Percentiles rank a stretch among this genome's conserved stretches.
phyloP scores from a whole-genome alignment of 2,888 invertebrate genomes.

The Coelinius sp. region DNA sequence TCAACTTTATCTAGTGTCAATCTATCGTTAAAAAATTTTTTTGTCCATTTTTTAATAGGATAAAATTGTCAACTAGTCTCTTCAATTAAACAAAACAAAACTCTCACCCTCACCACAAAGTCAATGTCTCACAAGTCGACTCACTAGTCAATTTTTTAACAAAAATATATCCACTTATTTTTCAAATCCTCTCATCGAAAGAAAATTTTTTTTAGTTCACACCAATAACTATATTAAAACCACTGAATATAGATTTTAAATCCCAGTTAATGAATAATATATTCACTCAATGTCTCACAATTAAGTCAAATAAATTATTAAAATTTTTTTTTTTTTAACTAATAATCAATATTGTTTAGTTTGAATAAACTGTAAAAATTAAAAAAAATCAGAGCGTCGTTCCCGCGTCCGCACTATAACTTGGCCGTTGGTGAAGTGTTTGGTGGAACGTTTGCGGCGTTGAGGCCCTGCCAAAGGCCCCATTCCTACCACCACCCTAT shows the following conservation, averaged over 20 bases:
- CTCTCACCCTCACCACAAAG: not conserved
- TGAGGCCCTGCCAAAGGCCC: slow-evolving; percentile 32
- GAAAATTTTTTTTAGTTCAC: not conserved
- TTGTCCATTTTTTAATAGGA: not conserved
- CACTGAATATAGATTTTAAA: not conserved
- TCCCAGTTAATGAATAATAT: not conserved
- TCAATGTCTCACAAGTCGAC: not conserved
- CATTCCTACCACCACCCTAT: slow-evolving; percentile 45
- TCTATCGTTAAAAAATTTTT: not conserved
- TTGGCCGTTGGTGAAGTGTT: slow-evolving; percentile 57
- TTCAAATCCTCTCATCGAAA: not conserved
- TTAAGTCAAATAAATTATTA: not conserved
- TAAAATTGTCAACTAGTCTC: not conserved
- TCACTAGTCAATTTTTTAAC: not conserved
- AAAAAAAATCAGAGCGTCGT: not conserved
- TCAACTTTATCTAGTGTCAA: not conserved
- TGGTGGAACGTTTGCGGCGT: slow-evolving; percentile 26
- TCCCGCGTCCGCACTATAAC: slow-evolving; percentile 49
- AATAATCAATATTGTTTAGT: not conserved
- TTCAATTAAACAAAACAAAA: not conserved
- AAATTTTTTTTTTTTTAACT: not conserved
- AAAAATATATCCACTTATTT: not conserved
- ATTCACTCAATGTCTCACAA: not conserved
- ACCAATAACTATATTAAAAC: not conserved
- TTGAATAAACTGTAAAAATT: not conserved